Conservation (phyloP, 2,113 vertebrate species). For the Nibea coibor region DNA sequence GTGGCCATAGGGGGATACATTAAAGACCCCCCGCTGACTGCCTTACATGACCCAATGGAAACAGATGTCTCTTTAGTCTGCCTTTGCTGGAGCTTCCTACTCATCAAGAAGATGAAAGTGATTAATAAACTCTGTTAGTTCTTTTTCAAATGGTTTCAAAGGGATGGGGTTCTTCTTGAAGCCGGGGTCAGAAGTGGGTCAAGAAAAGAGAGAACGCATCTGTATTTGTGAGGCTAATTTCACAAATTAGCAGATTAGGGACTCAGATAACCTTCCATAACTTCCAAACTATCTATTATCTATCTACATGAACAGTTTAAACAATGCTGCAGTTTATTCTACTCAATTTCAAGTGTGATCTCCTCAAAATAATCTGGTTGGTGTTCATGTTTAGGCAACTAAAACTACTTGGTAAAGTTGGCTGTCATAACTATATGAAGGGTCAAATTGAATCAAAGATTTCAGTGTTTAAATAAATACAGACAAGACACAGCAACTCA, state of each 20-base stretch:
- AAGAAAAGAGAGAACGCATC: conserved; percentile 13
- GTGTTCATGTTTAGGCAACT: background rate
- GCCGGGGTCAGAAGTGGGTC: conserved; percentile 31
- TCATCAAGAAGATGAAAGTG: conserved; percentile 61
- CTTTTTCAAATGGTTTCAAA: conserved; percentile 33
- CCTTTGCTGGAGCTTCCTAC: conserved; percentile 38
- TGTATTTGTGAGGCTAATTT: conserved; percentile 32
- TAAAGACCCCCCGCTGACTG: conserved; percentile 42
- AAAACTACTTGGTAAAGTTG: background rate
- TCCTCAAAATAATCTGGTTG: too few species aligned
- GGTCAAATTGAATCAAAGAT: background rate
- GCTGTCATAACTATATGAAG: background rate
- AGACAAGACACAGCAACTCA: background rate
- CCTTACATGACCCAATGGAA: conserved; percentile 21
- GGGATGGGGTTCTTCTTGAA: conserved; percentile 45
- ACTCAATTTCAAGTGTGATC: too few species aligned
- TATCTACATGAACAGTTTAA: background rate
- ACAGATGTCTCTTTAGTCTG: conserved; percentile 52
- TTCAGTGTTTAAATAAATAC: background rate
- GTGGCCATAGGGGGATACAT: conserved; percentile 27
- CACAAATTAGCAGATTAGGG: conserved; percentile 26
- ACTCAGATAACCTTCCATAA: background rate
- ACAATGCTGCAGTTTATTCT: background rate
- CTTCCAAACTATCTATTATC: background rate
- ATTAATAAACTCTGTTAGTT: conserved; percentile 41